A percentile compares a stretch with the other conserved stretches of the same genome.
These are phyloP conservation scores for Hoplias malabaricus DNA, from an alignment of 2,113 vertebrate genomes.

Conservation along the genomic window DNA sequence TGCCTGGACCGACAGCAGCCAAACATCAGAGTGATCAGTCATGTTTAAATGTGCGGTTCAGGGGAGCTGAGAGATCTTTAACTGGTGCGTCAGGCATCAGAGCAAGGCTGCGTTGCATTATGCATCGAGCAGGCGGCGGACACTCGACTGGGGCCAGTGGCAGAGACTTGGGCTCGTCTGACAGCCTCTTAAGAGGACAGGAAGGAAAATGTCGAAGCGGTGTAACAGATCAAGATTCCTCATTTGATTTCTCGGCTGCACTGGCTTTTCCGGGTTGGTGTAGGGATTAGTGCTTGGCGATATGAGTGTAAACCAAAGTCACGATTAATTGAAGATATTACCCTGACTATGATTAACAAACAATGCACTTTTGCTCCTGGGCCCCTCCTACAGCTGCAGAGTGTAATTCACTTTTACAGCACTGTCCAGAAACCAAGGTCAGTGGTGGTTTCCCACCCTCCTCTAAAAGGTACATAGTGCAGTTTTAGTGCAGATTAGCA, in stretches of 20 bases:
- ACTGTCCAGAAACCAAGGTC: no score
- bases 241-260: not conserved
- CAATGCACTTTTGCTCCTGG: no score
- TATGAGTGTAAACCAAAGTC: no score
- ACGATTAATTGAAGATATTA: no score
- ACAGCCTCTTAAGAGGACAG: not conserved
- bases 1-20: conserved; percentile 27
- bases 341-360: no score
- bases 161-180: not conserved
- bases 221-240: not conserved
- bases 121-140: not conserved
- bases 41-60: conserved; percentile 16
- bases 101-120: not conserved
- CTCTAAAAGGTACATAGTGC: no score
- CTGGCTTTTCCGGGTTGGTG: no score
- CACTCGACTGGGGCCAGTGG: conserved; percentile 11
- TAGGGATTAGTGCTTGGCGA: no score
- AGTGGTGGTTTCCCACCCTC: no score
- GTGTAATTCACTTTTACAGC: no score
- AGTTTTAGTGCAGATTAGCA: no score
- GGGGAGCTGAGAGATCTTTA: not conserved
- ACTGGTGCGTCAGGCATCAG: not conserved
- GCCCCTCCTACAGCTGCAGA: no score
- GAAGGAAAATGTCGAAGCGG: not conserved
- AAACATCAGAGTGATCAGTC: conserved; percentile 8